Conservation (phyloP, 2,888 invertebrate genomes). For the Gisinianus flammeolus region DNA sequence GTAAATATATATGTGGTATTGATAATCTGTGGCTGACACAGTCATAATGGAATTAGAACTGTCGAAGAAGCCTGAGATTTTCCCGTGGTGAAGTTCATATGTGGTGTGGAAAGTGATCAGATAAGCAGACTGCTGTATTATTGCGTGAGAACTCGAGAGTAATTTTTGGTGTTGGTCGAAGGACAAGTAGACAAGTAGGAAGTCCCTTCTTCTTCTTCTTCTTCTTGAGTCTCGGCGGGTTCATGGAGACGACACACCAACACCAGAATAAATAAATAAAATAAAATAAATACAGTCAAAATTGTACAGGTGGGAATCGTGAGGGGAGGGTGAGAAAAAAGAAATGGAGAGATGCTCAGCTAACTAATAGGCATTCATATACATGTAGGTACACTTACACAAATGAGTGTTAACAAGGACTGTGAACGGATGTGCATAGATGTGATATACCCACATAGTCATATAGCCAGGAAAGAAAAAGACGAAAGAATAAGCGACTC, state of each 20-base stretch:
- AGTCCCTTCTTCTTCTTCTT: slow-evolving; percentile 15
- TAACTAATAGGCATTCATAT: not conserved
- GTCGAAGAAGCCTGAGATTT: slow-evolving; percentile 30
- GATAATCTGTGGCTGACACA: too few species aligned
- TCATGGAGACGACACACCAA: not conserved
- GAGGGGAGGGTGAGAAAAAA: slow-evolving; percentile 1
- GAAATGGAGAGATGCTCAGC: not conserved
- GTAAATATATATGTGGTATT: too few species aligned
- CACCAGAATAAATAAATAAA: not conserved
- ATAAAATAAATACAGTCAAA: not conserved
- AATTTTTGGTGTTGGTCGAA: slow-evolving; percentile 39
- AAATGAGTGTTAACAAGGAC: not conserved
- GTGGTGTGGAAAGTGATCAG: slow-evolving; percentile 39
- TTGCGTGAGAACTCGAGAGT: slow-evolving; percentile 38
- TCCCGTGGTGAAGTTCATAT: slow-evolving; percentile 37
- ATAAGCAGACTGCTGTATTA: slow-evolving; percentile 38
- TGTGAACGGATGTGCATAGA: not conserved
- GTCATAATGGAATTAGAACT: not conserved
- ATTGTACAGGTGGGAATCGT: slow-evolving; percentile 8
- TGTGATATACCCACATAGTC: not conserved
- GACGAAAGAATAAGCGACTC: not conserved
- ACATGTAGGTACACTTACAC: not conserved
- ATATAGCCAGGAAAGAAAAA: not conserved
- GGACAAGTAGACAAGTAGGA: slow-evolving; percentile 29
- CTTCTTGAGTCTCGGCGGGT: not conserved